Evolutionary conservation across 2,888 invertebrate genomes (phyloP), one percentile per base, ranked within the genome.

Genomic region (Petrophora chlorosata): DNA sequence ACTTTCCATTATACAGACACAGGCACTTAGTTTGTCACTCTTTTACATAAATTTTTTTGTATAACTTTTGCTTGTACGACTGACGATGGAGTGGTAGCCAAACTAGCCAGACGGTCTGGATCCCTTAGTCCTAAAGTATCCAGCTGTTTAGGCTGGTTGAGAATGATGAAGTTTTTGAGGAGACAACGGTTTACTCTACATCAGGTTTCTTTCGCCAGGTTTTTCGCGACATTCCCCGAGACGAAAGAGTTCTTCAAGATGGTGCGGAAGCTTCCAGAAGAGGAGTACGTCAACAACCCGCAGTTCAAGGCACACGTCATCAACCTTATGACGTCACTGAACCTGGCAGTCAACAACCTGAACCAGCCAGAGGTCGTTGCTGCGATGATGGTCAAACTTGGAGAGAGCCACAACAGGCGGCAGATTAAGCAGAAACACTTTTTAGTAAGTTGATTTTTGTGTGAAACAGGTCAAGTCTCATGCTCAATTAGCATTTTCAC

Each of bases 261-360:
- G 77, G 64, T 91, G 3, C 74, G 73, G 44, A 79, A 82, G 23
- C 54, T 73, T 1, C 73, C 85, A 0, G 83, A 82, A 36, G 82
- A 83, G 7, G 76, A 89, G 25, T 85, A 79, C 60, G 44, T 69
- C 0, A 42, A 62, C n/a, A 89, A 82, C 60, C 72, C 82, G 1
- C 89, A 90, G 63, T 91, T 90, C 66, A 88, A 85, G 40, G 90
- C 88, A 0, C 90, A 91, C 66, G 87, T 89, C 14, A 82, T 90
- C 46, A 90, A 85, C 57, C 67, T 91, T 38, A 90, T 90, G 85
- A 76, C 80, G 1, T 62, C 90, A 7, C 56, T 91, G 4, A 85
- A 85, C 63, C 59, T 76, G 16, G 87, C 89, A 0, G 77, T 91
- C 25, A 70, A 48, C 39, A 83, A 82, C 63, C 71, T 91, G 7